These are phyloP conservation scores for Syrista parreyssii DNA, from an alignment of 2,888 invertebrate species.

Conservation along the genomic window DNA sequence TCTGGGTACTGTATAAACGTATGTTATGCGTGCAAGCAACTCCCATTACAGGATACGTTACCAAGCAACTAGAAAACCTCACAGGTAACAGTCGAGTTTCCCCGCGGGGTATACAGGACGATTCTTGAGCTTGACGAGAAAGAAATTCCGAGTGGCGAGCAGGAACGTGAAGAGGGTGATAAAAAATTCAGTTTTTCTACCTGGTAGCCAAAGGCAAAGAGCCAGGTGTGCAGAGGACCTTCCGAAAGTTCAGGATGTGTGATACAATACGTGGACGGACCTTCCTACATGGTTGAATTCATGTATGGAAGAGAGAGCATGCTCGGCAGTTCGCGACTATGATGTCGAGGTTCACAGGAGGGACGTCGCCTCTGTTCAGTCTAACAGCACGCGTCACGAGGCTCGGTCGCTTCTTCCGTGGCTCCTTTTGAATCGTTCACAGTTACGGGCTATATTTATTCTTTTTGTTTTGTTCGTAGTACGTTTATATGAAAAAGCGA, in stretches of 20 bases:
- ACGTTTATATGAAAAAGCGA: background rate
- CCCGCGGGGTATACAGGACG: background rate
- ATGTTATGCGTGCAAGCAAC: background rate
- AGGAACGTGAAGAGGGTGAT: background rate
- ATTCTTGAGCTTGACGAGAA: background rate
- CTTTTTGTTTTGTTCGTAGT: background rate
- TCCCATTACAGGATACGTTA: background rate
- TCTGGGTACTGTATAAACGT: background rate
- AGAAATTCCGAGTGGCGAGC: background rate
- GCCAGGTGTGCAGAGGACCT: background rate
- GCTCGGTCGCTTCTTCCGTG: constrained; percentile 36
- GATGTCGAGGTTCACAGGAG: constrained; percentile 41
- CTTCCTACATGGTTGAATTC: background rate
- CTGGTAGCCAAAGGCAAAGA: background rate
- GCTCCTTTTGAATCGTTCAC: background rate
- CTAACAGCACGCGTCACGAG: constrained; percentile 54
- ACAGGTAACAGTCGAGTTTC: background rate
- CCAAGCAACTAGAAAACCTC: background rate
- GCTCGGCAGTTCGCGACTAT: constrained; percentile 37
- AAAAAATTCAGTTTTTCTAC: background rate
- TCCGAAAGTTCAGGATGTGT: background rate
- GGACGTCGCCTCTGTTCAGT: constrained; percentile 48
- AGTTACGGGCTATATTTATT: constrained; percentile 9
- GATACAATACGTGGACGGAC: background rate
- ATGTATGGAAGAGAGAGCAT: constrained; percentile 28